Conservation (phyloP, 2,888 invertebrate genomes). For the Athetis lepigone region DNA sequence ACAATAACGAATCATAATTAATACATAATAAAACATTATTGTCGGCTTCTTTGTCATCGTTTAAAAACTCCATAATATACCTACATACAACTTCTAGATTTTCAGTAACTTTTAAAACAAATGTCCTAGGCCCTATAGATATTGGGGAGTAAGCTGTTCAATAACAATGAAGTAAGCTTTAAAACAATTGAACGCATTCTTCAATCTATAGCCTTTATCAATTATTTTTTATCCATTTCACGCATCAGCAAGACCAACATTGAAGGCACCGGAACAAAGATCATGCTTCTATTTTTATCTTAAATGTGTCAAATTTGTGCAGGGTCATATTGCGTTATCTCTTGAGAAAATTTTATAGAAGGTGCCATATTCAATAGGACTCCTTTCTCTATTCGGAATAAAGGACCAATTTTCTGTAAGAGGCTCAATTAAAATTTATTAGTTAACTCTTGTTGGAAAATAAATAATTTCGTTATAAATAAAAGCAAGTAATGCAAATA, state of each 20-base stretch:
- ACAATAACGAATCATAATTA: background rate
- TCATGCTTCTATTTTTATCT: background rate
- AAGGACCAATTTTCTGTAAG: no score
- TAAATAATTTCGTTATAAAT: no score
- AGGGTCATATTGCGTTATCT: constrained; percentile 8
- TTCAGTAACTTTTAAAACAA: background rate
- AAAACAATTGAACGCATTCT: background rate
- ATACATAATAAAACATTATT: no score
- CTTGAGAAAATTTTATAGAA: background rate
- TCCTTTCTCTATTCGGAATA: background rate
- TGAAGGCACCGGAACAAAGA: background rate
- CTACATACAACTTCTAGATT: background rate
- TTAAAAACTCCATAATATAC: no score
- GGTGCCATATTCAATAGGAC: background rate
- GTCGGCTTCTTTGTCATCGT: no score
- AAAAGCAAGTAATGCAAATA: no score
- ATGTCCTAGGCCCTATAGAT: no score
- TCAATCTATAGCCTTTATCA: background rate
- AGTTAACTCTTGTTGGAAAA: no score
- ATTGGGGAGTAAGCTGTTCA: background rate
- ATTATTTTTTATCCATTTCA: background rate
- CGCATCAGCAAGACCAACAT: background rate
- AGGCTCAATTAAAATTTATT: no score
- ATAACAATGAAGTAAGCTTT: background rate
- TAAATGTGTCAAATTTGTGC: background rate